These are phyloP conservation scores for Antidorcas marsupialis DNA, from an alignment of 2,113 vertebrate genomes.

Conservation along the genomic window DNA sequence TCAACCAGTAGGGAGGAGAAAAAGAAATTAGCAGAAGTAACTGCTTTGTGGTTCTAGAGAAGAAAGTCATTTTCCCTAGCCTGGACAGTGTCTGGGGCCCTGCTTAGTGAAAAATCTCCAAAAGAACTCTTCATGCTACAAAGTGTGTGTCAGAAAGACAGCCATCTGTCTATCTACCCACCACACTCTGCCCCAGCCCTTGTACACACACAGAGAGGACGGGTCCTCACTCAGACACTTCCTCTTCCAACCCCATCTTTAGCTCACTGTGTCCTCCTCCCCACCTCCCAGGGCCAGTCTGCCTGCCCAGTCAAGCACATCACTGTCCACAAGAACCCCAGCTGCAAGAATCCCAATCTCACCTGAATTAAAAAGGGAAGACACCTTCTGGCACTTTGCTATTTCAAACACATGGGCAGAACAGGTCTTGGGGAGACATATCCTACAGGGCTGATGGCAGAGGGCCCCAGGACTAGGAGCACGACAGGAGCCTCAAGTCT, in stretches of 20 bases:
- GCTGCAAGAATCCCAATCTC: not conserved
- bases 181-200: not conserved
- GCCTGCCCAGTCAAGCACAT: not conserved
- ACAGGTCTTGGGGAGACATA: not conserved
- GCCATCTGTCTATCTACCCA: not conserved
- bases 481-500: not conserved
- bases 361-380: not conserved
- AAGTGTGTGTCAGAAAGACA: not conserved
- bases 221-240: not conserved
- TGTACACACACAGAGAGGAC: too few species aligned
- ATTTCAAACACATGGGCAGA: not conserved
- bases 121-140: not conserved
- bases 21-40: conserved; percentile 1
- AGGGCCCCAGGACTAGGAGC: not conserved
- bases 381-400: not conserved
- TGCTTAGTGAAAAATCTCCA: not conserved
- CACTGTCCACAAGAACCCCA: not conserved
- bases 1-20: not conserved
- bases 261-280: not conserved
- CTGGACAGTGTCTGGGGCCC: not conserved
- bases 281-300: not conserved
- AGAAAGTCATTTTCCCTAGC: not conserved
- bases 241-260: not conserved
- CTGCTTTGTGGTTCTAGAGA: not conserved
- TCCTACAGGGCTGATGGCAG: not conserved